phyloP scores from a whole-genome alignment of 1,140 invertebrate species.

The Drosophila grimshawi region DNA sequence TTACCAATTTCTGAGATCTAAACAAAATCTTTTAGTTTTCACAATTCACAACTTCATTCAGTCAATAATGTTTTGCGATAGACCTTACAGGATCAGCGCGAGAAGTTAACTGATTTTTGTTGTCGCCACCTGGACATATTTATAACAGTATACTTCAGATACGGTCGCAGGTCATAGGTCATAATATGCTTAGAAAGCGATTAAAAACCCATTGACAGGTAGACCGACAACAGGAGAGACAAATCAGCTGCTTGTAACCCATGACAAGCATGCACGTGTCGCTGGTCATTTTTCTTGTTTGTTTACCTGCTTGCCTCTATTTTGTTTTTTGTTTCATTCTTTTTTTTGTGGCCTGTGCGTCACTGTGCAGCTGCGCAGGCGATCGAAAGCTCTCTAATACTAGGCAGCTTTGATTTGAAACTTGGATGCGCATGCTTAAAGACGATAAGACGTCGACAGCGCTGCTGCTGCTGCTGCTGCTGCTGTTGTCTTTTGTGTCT shows the following conservation, averaged over 20 bases:
- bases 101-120: slow-evolving; percentile 49
- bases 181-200: slow-evolving; percentile 38
- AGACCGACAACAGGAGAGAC: slow-evolving; percentile 23
- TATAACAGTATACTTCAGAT: slow-evolving; percentile 21
- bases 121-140: slow-evolving; percentile 10
- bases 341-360: not conserved
- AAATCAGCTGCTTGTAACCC: slow-evolving; percentile 21
- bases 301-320: not conserved
- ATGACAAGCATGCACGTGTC: slow-evolving; percentile 57
- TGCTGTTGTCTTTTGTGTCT: slow-evolving; percentile 33
- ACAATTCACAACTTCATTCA: too few relatives aligned
- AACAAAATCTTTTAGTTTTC: too few relatives aligned
- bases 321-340: not conserved
- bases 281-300: not conserved
- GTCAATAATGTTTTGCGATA: too few relatives aligned
- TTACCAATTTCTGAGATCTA: too few relatives aligned
- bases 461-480: not conserved
- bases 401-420: slow-evolving; percentile 50
- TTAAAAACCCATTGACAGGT: slow-evolving; percentile 65
- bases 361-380: slow-evolving; percentile 20
- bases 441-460: slow-evolving; percentile 8
- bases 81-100: slow-evolving; percentile 23
- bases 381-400: slow-evolving; percentile 41
- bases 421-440: slow-evolving; percentile 40
- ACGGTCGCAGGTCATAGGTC: not conserved